A percentile compares a stretch with the other conserved stretches of the same genome.
These are phyloP conservation scores for Diplodus sargus DNA, from an alignment of 2,797 vertebrate species.

Conservation along the genomic window DNA sequence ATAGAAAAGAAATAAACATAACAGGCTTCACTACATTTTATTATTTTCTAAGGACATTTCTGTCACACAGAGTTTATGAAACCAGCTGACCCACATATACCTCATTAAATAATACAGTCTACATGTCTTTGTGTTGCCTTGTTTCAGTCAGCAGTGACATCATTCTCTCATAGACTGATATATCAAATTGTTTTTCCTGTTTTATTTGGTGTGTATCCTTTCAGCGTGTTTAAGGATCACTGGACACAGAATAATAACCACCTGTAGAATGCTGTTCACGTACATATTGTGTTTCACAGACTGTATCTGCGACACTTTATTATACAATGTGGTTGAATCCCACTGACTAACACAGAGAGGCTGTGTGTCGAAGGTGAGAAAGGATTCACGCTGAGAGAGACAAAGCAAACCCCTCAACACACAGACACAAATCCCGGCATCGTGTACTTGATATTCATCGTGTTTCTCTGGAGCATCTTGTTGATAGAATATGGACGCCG, in stretches of 20 bases:
- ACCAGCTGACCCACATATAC: background rate
- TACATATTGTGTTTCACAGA: background rate
- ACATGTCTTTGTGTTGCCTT: background rate
- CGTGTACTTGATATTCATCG: background rate
- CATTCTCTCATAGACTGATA: background rate
- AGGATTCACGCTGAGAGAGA: background rate
- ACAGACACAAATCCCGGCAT: background rate
- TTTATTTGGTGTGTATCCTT: background rate
- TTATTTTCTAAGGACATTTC: background rate
- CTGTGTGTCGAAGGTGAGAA: background rate
- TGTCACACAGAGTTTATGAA: background rate
- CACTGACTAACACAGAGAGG: background rate
- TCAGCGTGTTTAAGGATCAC: background rate
- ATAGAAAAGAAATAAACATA: too few species aligned
- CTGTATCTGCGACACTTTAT: background rate
- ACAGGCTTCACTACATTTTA: background rate
- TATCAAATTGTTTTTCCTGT: background rate
- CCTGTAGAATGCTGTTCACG: background rate
- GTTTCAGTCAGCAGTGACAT: background rate
- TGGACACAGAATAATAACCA: background rate
- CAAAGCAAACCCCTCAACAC: background rate
- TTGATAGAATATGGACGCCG: slow-evolving; percentile 18
- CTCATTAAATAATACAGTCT: background rate
- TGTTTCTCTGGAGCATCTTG: slow-evolving; percentile 7
- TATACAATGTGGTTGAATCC: background rate